Evolutionary conservation across 2,888 invertebrate genomes (phyloP), one percentile per base, ranked within the genome.

Genomic region (Strigamia transsilvanica): DNA sequence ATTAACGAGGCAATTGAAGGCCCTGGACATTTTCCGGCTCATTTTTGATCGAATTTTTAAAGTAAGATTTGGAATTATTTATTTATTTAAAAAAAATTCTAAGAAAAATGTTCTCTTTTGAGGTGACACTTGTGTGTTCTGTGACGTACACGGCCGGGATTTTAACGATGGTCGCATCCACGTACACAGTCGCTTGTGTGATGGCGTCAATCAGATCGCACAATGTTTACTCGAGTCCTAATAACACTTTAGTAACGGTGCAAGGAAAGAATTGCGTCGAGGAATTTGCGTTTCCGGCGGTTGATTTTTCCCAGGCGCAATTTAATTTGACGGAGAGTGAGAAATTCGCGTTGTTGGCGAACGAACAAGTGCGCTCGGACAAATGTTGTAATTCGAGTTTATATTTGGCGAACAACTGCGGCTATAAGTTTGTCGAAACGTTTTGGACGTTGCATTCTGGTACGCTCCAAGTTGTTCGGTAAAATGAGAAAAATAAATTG

Each of bases 111-210:
- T 21, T 32, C 80, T 66, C 77, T 51, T 85, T 86, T 4, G 85
- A 89, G 89, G 88, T 92, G 81, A 89, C 91, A 41, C 88, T 91
- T 2, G 90, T 92, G 51, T 90, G 92, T 84, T 87, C 91, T 38
- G 89, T 91, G 38, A 91, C 92, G 18, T 93, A 93, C 86, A 88
- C 91, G 9, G 91, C 91, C 6, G 90, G 92, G 73, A 85, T 93
- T 66, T 86, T 91, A 51, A 91, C 92, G 4, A 87, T 93, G 73
- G 85, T 92, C 78, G 91, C 91, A 41, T 91, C 92, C 3, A 41
- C 81, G 10, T 61, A 61, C n/a, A 61, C 61, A 9, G 61, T 61
- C 10, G n/a, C 18, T n/a, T 21, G 10, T 21, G 61, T 18, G 6
- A 61, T 61, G 61, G n/a, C 18, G 3, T 61, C 61, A 3, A 23